phyloP scores from a whole-genome alignment of 2,888 invertebrate species.

The Aphidius colemani region DNA sequence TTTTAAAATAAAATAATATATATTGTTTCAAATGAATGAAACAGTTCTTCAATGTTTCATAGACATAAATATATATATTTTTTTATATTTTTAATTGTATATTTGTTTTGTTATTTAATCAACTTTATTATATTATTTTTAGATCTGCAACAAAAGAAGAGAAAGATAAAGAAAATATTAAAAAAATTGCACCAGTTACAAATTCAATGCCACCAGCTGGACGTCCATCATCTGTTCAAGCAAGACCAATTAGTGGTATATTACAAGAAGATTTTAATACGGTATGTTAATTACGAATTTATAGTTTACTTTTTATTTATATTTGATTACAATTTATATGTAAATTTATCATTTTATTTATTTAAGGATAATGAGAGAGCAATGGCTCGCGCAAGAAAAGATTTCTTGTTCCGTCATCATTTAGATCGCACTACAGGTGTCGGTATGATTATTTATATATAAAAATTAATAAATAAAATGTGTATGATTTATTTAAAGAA shows the following conservation, averaged over 20 bases:
- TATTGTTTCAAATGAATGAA: slow-evolving; percentile 8
- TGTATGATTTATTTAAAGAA: background rate
- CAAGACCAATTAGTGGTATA: slow-evolving; percentile 51
- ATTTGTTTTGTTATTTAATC: slow-evolving; percentile 22
- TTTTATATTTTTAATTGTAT: no score
- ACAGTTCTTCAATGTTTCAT: slow-evolving; percentile 1
- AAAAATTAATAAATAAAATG: background rate
- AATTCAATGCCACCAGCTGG: slow-evolving; percentile 52
- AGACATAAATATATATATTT: background rate
- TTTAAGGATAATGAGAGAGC: slow-evolving; percentile 55
- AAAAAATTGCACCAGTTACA: slow-evolving; percentile 63
- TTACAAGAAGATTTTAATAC: slow-evolving; percentile 51
- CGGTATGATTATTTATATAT: slow-evolving; percentile 59
- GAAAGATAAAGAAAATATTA: slow-evolving; percentile 83
- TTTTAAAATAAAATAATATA: background rate
- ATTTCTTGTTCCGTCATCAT: slow-evolving; percentile 72
- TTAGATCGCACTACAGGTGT: slow-evolving; percentile 74
- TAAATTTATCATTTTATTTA: background rate
- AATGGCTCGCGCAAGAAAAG: slow-evolving; percentile 64
- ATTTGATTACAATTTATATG: no score
- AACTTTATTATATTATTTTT: slow-evolving; percentile 35
- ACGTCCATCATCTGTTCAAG: slow-evolving; percentile 56
- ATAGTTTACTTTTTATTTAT: no score
- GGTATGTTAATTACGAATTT: slow-evolving; percentile 32
- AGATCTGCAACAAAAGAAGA: slow-evolving; percentile 84